These are phyloP conservation scores for Pseudochaenichthys georgianus DNA, from an alignment of 2,797 vertebrate genomes.

Conservation along the genomic window DNA sequence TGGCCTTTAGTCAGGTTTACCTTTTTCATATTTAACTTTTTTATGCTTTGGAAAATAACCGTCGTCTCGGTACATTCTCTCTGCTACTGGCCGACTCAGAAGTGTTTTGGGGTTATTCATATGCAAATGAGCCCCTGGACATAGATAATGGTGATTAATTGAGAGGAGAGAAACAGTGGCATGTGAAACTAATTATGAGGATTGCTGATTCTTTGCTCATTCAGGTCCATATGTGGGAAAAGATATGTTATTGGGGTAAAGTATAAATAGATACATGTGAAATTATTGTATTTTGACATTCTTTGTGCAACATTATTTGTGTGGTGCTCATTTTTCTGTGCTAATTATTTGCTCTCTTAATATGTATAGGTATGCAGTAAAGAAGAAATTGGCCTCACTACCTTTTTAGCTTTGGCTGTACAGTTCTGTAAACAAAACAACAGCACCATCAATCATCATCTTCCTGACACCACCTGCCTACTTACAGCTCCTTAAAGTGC, in stretches of 20 bases:
- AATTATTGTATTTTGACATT: constrained; percentile 20
- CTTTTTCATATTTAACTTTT: constrained; percentile 69
- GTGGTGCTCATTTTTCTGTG: background rate
- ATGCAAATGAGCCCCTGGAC: constrained; percentile 84
- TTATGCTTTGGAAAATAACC: constrained; percentile 64
- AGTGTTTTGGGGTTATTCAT: constrained; percentile 81
- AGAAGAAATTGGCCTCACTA: constrained; percentile 6
- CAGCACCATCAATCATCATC: constrained; percentile 52
- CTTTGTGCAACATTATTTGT: constrained; percentile 11
- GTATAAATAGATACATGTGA: constrained; percentile 11
- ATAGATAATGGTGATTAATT: constrained; percentile 87
- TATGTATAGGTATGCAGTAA: background rate
- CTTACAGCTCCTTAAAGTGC: constrained; percentile 49
- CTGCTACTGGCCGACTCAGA: constrained; percentile 68
- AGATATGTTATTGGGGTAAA: constrained; percentile 61
- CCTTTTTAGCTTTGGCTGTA: constrained; percentile 24
- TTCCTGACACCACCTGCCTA: constrained; percentile 44
- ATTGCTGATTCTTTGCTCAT: constrained; percentile 78
- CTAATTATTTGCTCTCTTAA: constrained; percentile 10
- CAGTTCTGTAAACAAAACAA: constrained; percentile 51
- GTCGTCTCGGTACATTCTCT: constrained; percentile 59
- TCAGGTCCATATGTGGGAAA: constrained; percentile 65
- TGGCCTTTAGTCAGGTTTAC: constrained; percentile 65
- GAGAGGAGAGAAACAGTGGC: constrained; percentile 80
- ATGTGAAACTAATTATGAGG: constrained; percentile 83